Base-by-base conservation (phyloP, 2,888 invertebrate genomes). In the Helobdella robusta region DNA sequence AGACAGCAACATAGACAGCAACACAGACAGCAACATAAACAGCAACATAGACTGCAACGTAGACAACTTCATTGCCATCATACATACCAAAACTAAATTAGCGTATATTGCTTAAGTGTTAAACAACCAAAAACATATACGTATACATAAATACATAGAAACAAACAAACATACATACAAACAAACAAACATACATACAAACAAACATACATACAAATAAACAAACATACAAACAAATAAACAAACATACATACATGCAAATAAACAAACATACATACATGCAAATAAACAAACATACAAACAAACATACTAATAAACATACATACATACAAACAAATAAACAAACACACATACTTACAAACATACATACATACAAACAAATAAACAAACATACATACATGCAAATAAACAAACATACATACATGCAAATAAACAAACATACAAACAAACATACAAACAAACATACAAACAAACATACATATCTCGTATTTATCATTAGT, bases 311-410 rank as follows among this genome's bases (percentile, higher is more conserved):
- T 15, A 11, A 40, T 40, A 40, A 11, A 40, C n/a, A 40, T n/a
- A 40, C n/a, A n/a, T n/a, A 40, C n/a, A 40, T n/a, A 40, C 44
- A 40, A 11, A 40, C 44, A 40, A 11, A 30, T 30, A 58, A 25
- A 54, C 25, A 54, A 18, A 54, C 54, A 54, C 54, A 54, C 54
- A 54, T 20, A 52, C 20, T 11, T n/a, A 40, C 44, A 40, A 11
- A 40, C 44, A 40, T 40, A 40, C 44, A 40, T n/a, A 40, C 44
- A 40, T 20, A 52, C 20, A 20, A 11, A 52, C 20, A 52, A 11
- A n/a, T 52, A n/a, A 11, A 40, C n/a, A 40, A 11, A 40, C n/a
- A 40, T n/a, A 40, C n/a, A 40, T n/a, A 40, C n/a, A 40, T n/a
- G n/a, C n/a, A 40, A 11, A 40, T 40, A n/a, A 11, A 40, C n/a